Base-by-base conservation (phyloP, 2,797 vertebrate genomes). In the Pipistrellus pygmaeus region DNA sequence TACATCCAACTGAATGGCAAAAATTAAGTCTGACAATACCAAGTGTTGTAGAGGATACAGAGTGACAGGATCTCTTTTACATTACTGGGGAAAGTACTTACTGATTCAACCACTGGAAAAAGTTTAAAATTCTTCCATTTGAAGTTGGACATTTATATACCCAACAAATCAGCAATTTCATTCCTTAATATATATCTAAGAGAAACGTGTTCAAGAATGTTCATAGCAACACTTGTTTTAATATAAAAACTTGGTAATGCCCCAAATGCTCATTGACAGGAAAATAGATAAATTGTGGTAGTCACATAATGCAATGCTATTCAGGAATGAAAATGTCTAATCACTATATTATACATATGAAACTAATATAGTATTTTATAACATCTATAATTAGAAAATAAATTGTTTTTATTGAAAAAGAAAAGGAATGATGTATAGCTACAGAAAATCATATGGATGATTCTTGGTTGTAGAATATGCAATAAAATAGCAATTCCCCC, bases 141-240 rank as follows among this genome's bases (percentile, higher is more conserved):
- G 66, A 88, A 77, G 48, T 18, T 73, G 38, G 15, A 75, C 25
- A 66, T 83, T 92, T 41, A 73, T 13, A 93, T 38, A 72, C 6
- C 35, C 60, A 81, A 51, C 57, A 92, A 91, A 21, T 3, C 27
- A 68, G 23, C 21, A 35, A 88, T 66, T 81, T 88, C 57, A 93
- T 46, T 90, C 32, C 48, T 94, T 86, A 88, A 64, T 48, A 85
- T 62, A 48, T 18, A 72, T 51, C 30, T 69, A 38, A 71, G 85
- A 92, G 48, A 91, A 86, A 82, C 5, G 72, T 9, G 8, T 25
- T 89, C 14, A 88, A 86, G 69, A 91, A 86, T 83, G 72, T 32
- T 86, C 38, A 46, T 7, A 82, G 77, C 9, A 78, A 48, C 11
- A 72, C 8, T 93, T 90, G 15, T 78, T 86, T 86, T 44, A 51